Conservation (phyloP, 2,888 invertebrate species). For the Apodemia mormo region DNA sequence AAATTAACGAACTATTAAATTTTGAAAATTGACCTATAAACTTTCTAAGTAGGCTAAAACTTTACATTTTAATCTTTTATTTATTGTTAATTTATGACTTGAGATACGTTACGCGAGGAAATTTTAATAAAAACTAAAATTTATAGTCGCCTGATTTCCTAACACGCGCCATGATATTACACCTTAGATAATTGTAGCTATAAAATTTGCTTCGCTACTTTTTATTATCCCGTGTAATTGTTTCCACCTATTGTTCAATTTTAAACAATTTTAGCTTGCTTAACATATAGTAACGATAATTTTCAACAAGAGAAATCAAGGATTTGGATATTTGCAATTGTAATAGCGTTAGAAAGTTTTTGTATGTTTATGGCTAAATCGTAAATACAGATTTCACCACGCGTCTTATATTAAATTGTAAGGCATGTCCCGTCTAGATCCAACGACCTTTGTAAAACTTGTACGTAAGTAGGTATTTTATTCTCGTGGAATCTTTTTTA, state of each 20-base stretch:
- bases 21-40: conserved; percentile 10
- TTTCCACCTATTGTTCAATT: conserved; percentile 32
- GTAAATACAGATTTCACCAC: not conserved
- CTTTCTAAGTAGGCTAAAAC: not conserved
- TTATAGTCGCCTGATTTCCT: conserved; percentile 1
- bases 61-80: not conserved
- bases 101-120: conserved; percentile 13
- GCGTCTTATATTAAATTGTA: conserved; percentile 16
- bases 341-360: conserved; percentile 36
- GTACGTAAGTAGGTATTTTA: too few species aligned
- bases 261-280: conserved; percentile 1
- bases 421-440: conserved; percentile 4
- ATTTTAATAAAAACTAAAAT: conserved; percentile 13
- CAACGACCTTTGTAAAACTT: too few species aligned
- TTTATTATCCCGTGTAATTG: conserved; percentile 22
- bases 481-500: too few species aligned
- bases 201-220: conserved; percentile 23
- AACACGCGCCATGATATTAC: conserved; percentile 10
- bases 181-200: conserved; percentile 16
- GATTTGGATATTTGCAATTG: conserved; percentile 32
- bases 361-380: not conserved
- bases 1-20: not conserved
- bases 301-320: conserved; percentile 9
- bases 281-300: not conserved
- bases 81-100: conserved; percentile 8